phyloP scores from a whole-genome alignment of 2,888 invertebrate genomes.

The Strigamia transsilvanica region DNA sequence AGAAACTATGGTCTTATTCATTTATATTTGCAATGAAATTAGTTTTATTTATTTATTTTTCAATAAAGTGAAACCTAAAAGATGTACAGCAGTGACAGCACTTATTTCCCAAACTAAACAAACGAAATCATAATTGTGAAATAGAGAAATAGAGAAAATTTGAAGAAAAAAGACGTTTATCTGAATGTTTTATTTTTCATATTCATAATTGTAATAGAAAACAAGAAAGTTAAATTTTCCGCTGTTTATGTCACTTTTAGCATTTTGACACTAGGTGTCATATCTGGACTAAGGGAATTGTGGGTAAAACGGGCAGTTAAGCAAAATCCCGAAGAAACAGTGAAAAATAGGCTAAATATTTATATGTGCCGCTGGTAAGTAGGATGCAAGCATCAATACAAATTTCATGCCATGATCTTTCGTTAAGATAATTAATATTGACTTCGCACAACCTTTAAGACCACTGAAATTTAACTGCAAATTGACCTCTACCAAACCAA shows the following conservation, averaged over 20 bases:
- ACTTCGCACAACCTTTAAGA: neutral
- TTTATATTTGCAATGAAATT: too few species aligned
- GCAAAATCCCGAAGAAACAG: conserved; percentile 53
- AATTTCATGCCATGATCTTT: conserved; percentile 27
- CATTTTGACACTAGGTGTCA: conserved; percentile 1
- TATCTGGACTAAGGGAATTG: neutral
- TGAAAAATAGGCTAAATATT: conserved; percentile 50
- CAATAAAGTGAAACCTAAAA: too few species aligned
- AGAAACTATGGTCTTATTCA: too few species aligned
- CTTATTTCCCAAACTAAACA: too few species aligned
- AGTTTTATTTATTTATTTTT: too few species aligned
- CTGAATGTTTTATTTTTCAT: too few species aligned
- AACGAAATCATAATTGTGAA: too few species aligned
- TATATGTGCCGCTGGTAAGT: neutral
- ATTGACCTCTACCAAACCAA: conserved; percentile 44
- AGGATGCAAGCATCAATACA: neutral
- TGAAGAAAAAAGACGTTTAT: too few species aligned
- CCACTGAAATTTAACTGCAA: conserved; percentile 19
- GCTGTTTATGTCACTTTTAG: neutral
- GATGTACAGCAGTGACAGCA: too few species aligned
- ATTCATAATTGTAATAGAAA: neutral
- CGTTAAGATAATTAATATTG: conserved; percentile 28
- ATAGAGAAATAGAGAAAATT: too few species aligned
- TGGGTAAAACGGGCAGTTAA: conserved; percentile 30
- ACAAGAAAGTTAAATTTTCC: neutral